These are phyloP conservation scores for Nibea albiflora DNA, from an alignment of 2,113 vertebrate genomes.

Conservation along the genomic window DNA sequence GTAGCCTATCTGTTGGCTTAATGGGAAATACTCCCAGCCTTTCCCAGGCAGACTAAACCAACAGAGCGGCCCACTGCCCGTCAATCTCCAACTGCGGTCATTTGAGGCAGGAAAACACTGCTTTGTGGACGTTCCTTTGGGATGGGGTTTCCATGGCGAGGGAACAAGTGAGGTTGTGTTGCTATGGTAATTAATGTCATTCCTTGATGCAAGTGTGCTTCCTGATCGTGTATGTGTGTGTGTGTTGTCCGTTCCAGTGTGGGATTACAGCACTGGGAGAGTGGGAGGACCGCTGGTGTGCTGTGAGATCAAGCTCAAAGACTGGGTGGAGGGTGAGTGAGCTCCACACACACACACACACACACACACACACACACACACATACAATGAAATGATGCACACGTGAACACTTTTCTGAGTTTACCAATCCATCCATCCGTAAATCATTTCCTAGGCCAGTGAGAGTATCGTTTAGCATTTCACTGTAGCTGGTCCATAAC, in stretches of 20 bases:
- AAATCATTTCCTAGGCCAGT: not conserved
- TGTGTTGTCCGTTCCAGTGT: constrained; percentile 84
- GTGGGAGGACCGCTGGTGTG: constrained; percentile 95
- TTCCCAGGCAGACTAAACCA: constrained; percentile 54
- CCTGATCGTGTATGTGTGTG: constrained; percentile 32
- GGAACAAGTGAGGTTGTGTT: constrained; percentile 61
- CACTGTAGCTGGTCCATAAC: constrained; percentile 12
- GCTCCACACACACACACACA: constrained; percentile 29
- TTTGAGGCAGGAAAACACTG: constrained; percentile 47
- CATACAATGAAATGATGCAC: constrained; percentile 17
- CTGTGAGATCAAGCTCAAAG: constrained; percentile 93
- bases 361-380: constrained; percentile 31
- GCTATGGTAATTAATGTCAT: constrained; percentile 55
- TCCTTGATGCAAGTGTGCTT: constrained; percentile 38
- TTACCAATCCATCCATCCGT: not conserved
- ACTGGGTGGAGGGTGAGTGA: constrained; percentile 95
- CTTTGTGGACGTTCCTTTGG: constrained; percentile 55
- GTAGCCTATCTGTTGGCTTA: not conserved
- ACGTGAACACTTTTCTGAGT: not conserved
- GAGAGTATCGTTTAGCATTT: not conserved
- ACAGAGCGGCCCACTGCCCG: constrained; percentile 8
- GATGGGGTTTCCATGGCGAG: constrained; percentile 71
- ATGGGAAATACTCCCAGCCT: constrained; percentile 19
- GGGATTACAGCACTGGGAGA: constrained; percentile 96
- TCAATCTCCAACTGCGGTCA: constrained; percentile 15